Percentiles rank a stretch among this genome's conserved stretches.
phyloP scores from a whole-genome alignment of 2,888 invertebrate species.

The Acrobasis repandana region DNA sequence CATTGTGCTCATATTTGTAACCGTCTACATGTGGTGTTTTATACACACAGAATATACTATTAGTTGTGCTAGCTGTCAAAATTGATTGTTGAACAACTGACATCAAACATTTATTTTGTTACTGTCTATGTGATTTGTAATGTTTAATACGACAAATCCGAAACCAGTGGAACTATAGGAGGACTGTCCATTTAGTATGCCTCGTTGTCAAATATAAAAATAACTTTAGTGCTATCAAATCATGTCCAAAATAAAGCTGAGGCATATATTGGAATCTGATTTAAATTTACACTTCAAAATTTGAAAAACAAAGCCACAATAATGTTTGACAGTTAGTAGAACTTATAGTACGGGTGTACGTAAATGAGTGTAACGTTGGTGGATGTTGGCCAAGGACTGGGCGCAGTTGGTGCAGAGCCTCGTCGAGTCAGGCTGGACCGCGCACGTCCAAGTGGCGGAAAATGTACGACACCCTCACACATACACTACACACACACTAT shows the following conservation, averaged over 20 bases:
- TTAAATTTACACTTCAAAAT: neutral
- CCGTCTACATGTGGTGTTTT: slow-evolving; percentile 16
- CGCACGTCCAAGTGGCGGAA: slow-evolving; percentile 89
- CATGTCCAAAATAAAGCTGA: too few relatives aligned
- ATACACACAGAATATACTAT: slow-evolving; percentile 12
- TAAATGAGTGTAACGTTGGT: slow-evolving; percentile 71
- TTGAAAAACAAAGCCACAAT: neutral
- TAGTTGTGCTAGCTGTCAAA: slow-evolving; percentile 20
- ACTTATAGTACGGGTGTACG: slow-evolving; percentile 32
- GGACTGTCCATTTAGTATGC: too few relatives aligned
- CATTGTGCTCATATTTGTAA: slow-evolving; percentile 18
- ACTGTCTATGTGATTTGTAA: too few relatives aligned
- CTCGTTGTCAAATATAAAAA: too few relatives aligned
- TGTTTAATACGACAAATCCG: too few relatives aligned
- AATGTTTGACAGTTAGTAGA: slow-evolving; percentile 27
- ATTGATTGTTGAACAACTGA: neutral
- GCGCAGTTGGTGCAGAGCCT: slow-evolving; percentile 93
- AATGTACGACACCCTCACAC: slow-evolving; percentile 73
- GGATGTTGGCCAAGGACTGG: slow-evolving; percentile 88
- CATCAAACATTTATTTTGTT: too few relatives aligned
- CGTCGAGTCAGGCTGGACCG: slow-evolving; percentile 92
- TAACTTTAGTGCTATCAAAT: too few relatives aligned
- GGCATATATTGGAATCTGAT: too few relatives aligned
- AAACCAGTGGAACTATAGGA: too few relatives aligned
- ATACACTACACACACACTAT: slow-evolving; percentile 42